Conservation (phyloP, 2,888 invertebrate genomes). For the Macrosiphum euphorbiae region DNA sequence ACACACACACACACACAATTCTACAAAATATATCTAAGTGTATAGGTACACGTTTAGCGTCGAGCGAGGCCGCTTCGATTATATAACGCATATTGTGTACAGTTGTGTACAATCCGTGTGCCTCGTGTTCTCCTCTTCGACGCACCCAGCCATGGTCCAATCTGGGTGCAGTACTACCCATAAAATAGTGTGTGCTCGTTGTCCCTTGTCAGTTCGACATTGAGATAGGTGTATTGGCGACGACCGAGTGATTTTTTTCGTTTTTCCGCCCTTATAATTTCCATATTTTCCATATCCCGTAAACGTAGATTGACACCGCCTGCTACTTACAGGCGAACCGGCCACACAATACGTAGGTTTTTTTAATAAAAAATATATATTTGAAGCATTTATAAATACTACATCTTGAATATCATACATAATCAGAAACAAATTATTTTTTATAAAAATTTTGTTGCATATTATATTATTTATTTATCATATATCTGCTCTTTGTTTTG, state of each 20-base stretch:
- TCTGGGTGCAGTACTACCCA: not conserved
- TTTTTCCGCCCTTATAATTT: not conserved
- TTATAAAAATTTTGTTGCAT: not conserved
- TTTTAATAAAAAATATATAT: no score
- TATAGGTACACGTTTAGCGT: not conserved
- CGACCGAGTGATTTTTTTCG: not conserved
- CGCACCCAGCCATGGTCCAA: not conserved
- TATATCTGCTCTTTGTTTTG: not conserved
- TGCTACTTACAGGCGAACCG: not conserved
- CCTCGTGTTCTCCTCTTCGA: not conserved
- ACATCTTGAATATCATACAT: no score
- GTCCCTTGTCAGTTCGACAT: not conserved
- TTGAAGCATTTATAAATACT: not conserved
- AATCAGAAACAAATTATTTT: not conserved
- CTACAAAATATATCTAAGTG: not conserved
- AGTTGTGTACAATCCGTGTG: conserved; percentile 19
- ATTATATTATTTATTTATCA: not conserved
- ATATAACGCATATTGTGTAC: conserved; percentile 27
- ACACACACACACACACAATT: not conserved
- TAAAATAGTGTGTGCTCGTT: not conserved
- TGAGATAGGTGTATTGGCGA: not conserved
- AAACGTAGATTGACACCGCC: not conserved
- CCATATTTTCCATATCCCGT: not conserved
- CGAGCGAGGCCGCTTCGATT: not conserved
- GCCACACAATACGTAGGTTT: no score